Conservation (phyloP, 2,888 invertebrate species). For the Arge pagana region DNA sequence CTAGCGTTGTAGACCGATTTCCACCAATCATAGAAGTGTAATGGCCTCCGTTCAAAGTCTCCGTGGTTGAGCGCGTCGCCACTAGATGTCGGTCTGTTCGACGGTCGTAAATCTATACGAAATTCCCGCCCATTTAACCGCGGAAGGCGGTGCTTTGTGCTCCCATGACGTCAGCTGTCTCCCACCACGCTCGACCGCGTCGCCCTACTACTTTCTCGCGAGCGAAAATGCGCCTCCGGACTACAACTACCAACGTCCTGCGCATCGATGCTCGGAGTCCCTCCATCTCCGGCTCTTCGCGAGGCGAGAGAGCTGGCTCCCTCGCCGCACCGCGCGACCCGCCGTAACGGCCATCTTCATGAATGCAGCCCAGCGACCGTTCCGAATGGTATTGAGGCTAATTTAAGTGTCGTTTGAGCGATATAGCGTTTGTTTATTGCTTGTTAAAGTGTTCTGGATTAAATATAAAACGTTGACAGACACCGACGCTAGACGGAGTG, state of each 20-base stretch:
- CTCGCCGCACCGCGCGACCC: conserved; percentile 31
- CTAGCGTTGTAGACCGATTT: conserved; percentile 51
- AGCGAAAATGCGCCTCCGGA: conserved; percentile 26
- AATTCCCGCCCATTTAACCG: conserved; percentile 65
- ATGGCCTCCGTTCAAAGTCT: conserved; percentile 62
- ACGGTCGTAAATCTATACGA: conserved; percentile 52
- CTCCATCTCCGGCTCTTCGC: conserved; percentile 15
- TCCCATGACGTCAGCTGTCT: conserved; percentile 56
- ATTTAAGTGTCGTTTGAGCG: conserved; percentile 55
- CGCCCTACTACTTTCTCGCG: conserved; percentile 27
- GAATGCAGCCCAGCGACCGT: conserved; percentile 51
- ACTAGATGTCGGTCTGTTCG: conserved; percentile 61
- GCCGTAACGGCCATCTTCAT: conserved; percentile 49
- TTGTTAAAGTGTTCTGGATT: conserved; percentile 56
- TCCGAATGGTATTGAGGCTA: conserved; percentile 56
- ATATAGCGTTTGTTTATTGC: conserved; percentile 58
- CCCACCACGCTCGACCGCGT: conserved; percentile 37
- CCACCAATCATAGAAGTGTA: conserved; percentile 65
- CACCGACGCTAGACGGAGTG: conserved; percentile 56
- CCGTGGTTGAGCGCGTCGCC: conserved; percentile 55
- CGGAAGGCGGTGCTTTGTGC: conserved; percentile 61
- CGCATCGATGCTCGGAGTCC: conserved; percentile 26
- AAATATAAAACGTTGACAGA: conserved; percentile 57
- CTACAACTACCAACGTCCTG: no score
- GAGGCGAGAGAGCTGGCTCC: conserved; percentile 11